These are phyloP conservation scores for Whitmania pigra DNA, from an alignment of 1,140 invertebrate species.

Conservation along the genomic window DNA sequence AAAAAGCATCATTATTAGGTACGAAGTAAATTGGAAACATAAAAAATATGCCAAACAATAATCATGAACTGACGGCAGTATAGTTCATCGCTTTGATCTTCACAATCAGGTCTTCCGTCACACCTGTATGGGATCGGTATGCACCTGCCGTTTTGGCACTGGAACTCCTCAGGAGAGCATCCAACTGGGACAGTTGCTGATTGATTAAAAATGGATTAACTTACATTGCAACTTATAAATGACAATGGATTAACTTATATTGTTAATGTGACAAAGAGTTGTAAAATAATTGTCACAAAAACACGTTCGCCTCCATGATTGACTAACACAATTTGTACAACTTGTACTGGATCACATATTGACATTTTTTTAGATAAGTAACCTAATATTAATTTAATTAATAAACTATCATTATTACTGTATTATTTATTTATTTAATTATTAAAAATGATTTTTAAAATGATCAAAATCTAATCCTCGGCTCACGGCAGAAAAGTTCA, in stretches of 20 bases:
- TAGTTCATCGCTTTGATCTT: slow-evolving; percentile 75
- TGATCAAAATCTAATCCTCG: background rate
- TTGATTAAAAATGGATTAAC: too few relatives aligned
- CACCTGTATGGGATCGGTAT: slow-evolving; percentile 51
- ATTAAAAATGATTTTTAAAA: too few relatives aligned
- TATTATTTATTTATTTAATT: too few relatives aligned
- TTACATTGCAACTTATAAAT: background rate
- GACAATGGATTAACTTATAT: too few relatives aligned
- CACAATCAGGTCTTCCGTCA: slow-evolving; percentile 68
- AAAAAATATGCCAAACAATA: background rate
- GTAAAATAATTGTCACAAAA: background rate
- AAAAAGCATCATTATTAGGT: too few relatives aligned
- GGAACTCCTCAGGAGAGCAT: background rate
- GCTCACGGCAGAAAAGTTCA: slow-evolving; percentile 30
- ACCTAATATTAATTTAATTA: background rate
- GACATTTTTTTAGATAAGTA: too few relatives aligned
- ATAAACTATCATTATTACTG: too few relatives aligned
- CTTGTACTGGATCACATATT: background rate
- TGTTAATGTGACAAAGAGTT: too few relatives aligned
- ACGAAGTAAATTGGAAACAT: too few relatives aligned
- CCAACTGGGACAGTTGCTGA: background rate
- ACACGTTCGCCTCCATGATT: background rate
- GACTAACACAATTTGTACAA: background rate
- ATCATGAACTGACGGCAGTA: slow-evolving; percentile 54
- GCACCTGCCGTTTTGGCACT: slow-evolving; percentile 16